These are phyloP conservation scores for Cynocephalus volans DNA, from an alignment of 2,113 vertebrate species.

Conservation along the genomic window DNA sequence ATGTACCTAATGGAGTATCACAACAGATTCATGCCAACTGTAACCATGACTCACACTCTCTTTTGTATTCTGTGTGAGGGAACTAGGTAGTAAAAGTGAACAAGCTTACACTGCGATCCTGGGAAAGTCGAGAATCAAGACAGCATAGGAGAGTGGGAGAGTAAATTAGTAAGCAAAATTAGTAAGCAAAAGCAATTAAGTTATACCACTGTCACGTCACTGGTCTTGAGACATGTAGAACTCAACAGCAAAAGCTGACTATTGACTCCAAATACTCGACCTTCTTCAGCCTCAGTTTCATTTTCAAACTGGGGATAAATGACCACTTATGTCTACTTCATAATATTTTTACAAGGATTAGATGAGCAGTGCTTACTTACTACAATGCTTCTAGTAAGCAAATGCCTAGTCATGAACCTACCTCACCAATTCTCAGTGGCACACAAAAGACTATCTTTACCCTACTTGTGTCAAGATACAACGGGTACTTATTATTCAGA, in stretches of 20 bases:
- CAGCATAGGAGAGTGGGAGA: no score
- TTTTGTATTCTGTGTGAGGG: not conserved
- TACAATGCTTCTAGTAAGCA: not conserved
- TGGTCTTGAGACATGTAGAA: not conserved
- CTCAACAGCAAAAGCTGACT: not conserved
- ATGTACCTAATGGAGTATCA: not conserved
- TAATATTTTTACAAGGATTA: constrained; percentile 9
- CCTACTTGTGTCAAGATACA: not conserved
- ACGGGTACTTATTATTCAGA: not conserved
- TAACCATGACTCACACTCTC: not conserved
- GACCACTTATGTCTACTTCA: not conserved
- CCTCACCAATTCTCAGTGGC: not conserved
- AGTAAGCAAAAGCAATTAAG: not conserved
- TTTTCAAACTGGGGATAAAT: not conserved
- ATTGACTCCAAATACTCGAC: not conserved
- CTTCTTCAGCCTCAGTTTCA: not conserved
- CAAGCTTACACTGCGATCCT: not conserved
- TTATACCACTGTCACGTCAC: not conserved
- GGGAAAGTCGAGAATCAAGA: not conserved
- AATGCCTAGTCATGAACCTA: not conserved
- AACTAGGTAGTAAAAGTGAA: not conserved
- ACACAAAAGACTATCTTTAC: not conserved
- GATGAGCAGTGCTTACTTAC: not conserved
- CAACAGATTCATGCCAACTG: not conserved
- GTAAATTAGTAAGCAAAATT: not conserved